Evolutionary conservation across 2,797 vertebrate genomes (phyloP), one percentile per base, ranked within the genome.

Genomic region (Myotis findleyi): DNA sequence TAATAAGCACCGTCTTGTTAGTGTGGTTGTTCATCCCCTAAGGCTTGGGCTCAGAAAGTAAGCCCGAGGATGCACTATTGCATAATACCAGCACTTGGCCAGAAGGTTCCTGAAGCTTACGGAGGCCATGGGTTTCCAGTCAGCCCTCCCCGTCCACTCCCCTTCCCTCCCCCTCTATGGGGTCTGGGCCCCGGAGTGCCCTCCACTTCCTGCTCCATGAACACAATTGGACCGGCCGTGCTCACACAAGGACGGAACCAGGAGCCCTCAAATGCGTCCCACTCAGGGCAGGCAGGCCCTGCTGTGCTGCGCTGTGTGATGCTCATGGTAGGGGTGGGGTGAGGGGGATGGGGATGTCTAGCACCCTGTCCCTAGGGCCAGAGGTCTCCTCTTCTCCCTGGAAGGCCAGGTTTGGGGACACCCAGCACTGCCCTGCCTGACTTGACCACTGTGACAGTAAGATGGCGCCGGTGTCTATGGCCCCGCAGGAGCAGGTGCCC

Each of bases 1-100:
- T 4, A 11, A 1, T 23, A 41, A 12, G 23, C 17, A 30, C 11
- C 0, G 21, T 14, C 33, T 30, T 0, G 7, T 17, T 6, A 3
- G 17, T 10, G 6, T 62, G 88, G 41, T 3, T 21, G 25, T 17
- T 72, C 12, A 30, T 77, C 18, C 68, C 25, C n/a, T 11, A 9
- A 49, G 88, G 66, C 8, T 25, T 49, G 72, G 53, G 72, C 38
- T 72, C 83, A n/a, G 83, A n/a, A 72, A 7, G 27, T 36, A 51
- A 64, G 44, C n/a, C 86, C 0, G 18, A 51, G n/a, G n/a, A 49
- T 20, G 7, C 53, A 7, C 20, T 30, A 17, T 17, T 14, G 12
- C 38, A 5, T 30, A 20, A 17, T 17, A 38, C 27, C 83, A 11
- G 44, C 7, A 1, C 53, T n/a, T 0, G 0, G 44, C 75, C 25